Conservation (phyloP, 2,797 vertebrate species). For the Eospalax fontanierii region DNA sequence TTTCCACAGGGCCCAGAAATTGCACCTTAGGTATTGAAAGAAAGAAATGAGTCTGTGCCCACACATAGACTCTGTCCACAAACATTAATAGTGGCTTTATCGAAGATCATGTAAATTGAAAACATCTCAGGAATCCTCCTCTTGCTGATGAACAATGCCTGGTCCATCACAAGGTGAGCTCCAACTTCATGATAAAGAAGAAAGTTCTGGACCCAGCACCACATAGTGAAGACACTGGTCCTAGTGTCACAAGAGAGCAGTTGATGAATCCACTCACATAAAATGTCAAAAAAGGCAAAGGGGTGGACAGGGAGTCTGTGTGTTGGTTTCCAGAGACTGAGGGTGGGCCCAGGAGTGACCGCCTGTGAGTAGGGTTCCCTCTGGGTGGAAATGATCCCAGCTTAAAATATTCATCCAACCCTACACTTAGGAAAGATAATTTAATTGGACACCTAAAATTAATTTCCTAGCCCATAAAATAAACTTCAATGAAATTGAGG, state of each 20-base stretch:
- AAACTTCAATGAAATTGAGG: not conserved
- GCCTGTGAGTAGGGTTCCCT: too few relatives aligned
- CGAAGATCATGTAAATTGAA: not conserved
- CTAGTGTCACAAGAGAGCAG: too few relatives aligned
- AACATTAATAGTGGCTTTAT: not conserved
- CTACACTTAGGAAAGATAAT: too few relatives aligned
- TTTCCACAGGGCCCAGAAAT: not conserved
- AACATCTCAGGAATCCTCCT: not conserved
- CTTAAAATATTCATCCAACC: not conserved
- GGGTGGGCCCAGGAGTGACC: not conserved
- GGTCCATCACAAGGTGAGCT: rapidly evolving
- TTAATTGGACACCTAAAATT: not conserved
- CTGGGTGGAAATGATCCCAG: too few relatives aligned
- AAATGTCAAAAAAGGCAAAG: not conserved
- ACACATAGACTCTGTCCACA: not conserved
- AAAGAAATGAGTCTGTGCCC: not conserved
- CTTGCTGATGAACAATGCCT: not conserved
- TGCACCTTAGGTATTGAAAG: not conserved
- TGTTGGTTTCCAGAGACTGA: too few relatives aligned
- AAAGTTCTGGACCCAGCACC: not conserved
- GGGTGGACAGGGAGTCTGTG: not conserved
- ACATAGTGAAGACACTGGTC: too few relatives aligned
- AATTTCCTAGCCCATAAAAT: not conserved
- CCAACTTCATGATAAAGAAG: not conserved
- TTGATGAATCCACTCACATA: not conserved